Conservation (phyloP, 1,140 invertebrate genomes). For the Zophobas atratus region DNA sequence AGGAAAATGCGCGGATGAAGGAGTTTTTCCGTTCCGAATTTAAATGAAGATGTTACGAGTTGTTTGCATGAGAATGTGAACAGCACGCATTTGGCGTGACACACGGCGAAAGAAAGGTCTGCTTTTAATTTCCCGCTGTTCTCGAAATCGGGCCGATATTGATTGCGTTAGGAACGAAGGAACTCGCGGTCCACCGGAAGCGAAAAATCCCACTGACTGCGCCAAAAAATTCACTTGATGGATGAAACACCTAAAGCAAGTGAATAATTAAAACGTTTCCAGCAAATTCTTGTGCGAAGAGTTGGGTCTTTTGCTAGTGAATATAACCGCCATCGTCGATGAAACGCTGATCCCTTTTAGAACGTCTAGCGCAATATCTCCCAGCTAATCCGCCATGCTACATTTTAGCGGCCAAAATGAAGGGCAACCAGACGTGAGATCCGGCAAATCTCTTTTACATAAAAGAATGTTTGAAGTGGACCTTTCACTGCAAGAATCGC, state of each 20-base stretch:
- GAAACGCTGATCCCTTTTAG: slow-evolving; percentile 50
- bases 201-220: neutral
- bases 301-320: slow-evolving; percentile 19
- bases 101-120: slow-evolving; percentile 4
- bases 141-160: slow-evolving; percentile 1
- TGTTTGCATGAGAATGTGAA: slow-evolving; percentile 17
- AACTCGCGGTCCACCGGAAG: slow-evolving; percentile 1
- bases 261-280: slow-evolving; percentile 49
- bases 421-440: slow-evolving; percentile 52
- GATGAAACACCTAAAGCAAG: slow-evolving; percentile 48
- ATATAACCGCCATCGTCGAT: slow-evolving; percentile 45
- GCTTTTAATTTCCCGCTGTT: slow-evolving; percentile 18
- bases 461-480: slow-evolving; percentile 55
- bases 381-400: slow-evolving; percentile 51
- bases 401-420: slow-evolving; percentile 51
- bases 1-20: slow-evolving; percentile 24
- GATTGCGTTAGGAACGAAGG: slow-evolving; percentile 19
- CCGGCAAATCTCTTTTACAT: slow-evolving; percentile 53
- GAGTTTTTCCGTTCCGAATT: slow-evolving; percentile 15
- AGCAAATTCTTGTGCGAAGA: slow-evolving; percentile 16
- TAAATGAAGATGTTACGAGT: slow-evolving; percentile 33
- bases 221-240: neutral
- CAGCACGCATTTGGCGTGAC: slow-evolving; percentile 22
- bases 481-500: slow-evolving; percentile 48
- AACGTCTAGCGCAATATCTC: slow-evolving; percentile 50